A percentile compares a stretch with the other conserved stretches of the same genome.
These are phyloP conservation scores for Carcharodon carcharias DNA, from an alignment of 2,797 vertebrate species.

Conservation along the genomic window DNA sequence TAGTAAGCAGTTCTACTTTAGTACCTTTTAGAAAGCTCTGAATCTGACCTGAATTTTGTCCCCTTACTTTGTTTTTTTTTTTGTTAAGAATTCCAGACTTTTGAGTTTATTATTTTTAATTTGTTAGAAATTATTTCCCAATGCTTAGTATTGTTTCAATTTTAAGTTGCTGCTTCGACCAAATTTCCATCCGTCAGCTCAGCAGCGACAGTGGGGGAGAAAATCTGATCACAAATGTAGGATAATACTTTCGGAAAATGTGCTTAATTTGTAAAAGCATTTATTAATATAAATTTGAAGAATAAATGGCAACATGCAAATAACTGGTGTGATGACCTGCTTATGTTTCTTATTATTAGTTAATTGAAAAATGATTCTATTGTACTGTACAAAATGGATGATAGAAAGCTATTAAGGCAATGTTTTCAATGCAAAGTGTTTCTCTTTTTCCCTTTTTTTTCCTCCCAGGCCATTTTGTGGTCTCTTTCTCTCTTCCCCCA, in stretches of 20 bases:
- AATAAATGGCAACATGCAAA: not conserved
- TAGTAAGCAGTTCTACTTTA: not conserved
- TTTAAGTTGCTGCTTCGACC: not conserved
- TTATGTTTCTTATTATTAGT: not conserved
- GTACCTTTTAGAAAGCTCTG: not conserved
- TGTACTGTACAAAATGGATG: too few species aligned
- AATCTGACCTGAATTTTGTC: not conserved
- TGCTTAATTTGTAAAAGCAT: not conserved
- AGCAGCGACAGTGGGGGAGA: too few species aligned
- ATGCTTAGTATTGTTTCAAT: too few species aligned
- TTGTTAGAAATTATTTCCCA: not conserved
- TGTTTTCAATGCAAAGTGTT: not conserved
- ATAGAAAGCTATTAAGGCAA: not conserved
- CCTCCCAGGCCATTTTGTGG: not conserved
- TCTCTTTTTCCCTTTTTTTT: not conserved
- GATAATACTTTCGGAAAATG: not conserved
- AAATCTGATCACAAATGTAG: not conserved
- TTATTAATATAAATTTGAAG: not conserved
- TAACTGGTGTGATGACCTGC: not conserved
- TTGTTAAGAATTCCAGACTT: not conserved
- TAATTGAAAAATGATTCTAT: not conserved
- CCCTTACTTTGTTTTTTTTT: not conserved
- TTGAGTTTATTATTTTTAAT: not conserved
- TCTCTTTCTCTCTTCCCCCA: too few species aligned
- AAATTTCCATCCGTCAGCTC: too few species aligned